Base-by-base conservation (phyloP, 2,888 invertebrate species). In the Drosophila mulleri region DNA sequence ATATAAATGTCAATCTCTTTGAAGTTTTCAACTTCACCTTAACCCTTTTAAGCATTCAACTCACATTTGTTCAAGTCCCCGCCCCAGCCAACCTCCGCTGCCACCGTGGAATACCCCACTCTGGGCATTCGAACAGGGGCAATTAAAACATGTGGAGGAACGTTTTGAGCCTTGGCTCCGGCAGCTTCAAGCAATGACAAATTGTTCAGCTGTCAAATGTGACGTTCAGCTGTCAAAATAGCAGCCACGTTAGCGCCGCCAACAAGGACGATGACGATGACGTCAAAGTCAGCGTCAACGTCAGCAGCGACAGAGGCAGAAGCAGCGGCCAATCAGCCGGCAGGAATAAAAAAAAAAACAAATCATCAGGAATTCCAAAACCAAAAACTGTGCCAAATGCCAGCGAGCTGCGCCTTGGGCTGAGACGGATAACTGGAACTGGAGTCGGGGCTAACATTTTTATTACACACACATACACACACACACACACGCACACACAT, bases 151-250 rank as follows among this genome's bases (percentile, higher is more conserved):
- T 71, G 79, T 78, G 67, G 45, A 65, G 68, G 44, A 59, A 62
- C 71, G 67, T 57, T 69, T 39, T 44, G 47, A 67, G 63, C 52
- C 62, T 44, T 58, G 37, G 50, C 39, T n/a, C 26, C 54, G 53
- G 50, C 63, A 86, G 50, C 39, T n/a, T n/a, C 26, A 50, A 56
- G 50, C 63, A 85, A 82, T 91, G 91, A 91, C 89, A 90, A 91
- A 91, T 91, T 87, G 81, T 82, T 67, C 52, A 68, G 69, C 82
- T 91, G 91, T 91, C 91, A 91, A 80, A 79, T 75, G 54, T 88
- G 91, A 91, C 91, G 81, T 78, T 81, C 72, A 69, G 80, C 82
- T 91, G 91, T 91, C 91, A 91, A 91, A 91, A 91, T 89, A 91
- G 75, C 80, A 73, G 78, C 76, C 72, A 77, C 65, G 80, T 79